Percentiles rank a stretch among this genome's conserved stretches.
phyloP scores from a whole-genome alignment of 2,797 vertebrate species.

The Rhinophrynus dorsalis region DNA sequence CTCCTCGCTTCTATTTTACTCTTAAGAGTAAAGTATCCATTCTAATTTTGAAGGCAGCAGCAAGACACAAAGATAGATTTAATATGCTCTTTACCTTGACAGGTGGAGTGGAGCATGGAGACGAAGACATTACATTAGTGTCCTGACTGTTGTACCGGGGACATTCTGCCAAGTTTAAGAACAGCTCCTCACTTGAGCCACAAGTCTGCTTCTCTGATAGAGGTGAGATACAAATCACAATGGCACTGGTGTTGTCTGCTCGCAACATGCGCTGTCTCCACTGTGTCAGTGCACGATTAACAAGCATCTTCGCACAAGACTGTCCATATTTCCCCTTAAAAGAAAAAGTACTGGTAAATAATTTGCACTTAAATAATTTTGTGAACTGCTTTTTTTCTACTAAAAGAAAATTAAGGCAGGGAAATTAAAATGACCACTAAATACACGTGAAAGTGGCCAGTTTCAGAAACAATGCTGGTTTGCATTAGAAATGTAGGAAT shows the following conservation, averaged over 20 bases:
- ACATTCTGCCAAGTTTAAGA: constrained; percentile 84
- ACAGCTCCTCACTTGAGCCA: constrained; percentile 76
- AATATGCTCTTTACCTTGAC: constrained; percentile 74
- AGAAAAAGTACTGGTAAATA: neutral
- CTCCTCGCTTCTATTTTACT: too few relatives aligned
- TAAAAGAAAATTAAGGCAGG: too few relatives aligned
- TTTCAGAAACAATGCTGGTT: too few relatives aligned
- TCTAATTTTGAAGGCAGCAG: too few relatives aligned
- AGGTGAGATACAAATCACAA: constrained; percentile 87
- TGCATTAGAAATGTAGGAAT: too few relatives aligned
- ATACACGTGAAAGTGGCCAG: too few relatives aligned
- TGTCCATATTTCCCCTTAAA: constrained; percentile 85
- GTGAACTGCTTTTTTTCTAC: too few relatives aligned
- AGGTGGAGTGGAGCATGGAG: constrained; percentile 78
- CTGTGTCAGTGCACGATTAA: constrained; percentile 86
- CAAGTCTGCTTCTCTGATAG: constrained; percentile 61
- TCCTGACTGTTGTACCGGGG: constrained; percentile 78
- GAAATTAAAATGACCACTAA: too few relatives aligned
- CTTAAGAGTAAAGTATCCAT: too few relatives aligned
- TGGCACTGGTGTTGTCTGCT: constrained; percentile 95
- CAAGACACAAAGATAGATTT: too few relatives aligned
- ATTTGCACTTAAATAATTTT: too few relatives aligned
- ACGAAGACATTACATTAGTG: constrained; percentile 58
- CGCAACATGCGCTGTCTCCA: constrained; percentile 97
- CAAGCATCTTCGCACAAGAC: constrained; percentile 87